Evolutionary conservation across 2,113 vertebrate genomes (phyloP).

Genomic region (Hydropotes inermis): DNA sequence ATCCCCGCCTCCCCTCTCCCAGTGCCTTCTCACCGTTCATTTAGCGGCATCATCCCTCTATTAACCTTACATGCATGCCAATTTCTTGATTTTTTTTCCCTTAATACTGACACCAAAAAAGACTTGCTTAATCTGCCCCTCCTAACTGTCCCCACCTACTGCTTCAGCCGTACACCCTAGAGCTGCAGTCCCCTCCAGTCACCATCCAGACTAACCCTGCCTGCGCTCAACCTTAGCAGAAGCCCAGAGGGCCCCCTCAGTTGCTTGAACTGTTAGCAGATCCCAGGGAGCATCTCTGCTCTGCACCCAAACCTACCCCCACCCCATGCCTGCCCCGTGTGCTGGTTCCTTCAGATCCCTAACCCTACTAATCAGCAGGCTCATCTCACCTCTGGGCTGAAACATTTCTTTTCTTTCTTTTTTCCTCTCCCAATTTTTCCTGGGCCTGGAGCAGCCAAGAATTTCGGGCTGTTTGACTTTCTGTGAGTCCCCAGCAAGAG

Average conservation of each 20-base stretch:
- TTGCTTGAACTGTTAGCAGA: background rate
- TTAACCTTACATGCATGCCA: slow-evolving; percentile 41
- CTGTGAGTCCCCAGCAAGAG: slow-evolving; percentile 83
- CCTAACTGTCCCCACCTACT: background rate
- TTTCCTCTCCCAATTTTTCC: slow-evolving; percentile 77
- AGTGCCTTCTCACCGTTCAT: background rate
- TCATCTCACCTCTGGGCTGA: slow-evolving; percentile 73
- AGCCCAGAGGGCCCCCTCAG: background rate
- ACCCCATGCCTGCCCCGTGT: background rate
- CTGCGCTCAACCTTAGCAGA: background rate
- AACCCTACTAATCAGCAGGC: slow-evolving; percentile 82
- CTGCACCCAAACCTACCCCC: background rate
- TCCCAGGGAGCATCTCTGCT: background rate
- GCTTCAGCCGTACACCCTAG: background rate
- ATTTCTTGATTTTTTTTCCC: background rate
- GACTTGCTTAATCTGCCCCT: background rate
- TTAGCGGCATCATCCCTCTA: background rate
- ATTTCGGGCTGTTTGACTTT: slow-evolving; percentile 91
- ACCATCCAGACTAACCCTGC: background rate
- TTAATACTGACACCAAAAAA: background rate
- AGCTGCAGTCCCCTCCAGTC: background rate
- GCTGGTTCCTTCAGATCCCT: slow-evolving; percentile 59
- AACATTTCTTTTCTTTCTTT: slow-evolving; percentile 84
- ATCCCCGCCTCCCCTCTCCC: background rate
- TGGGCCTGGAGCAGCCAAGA: slow-evolving; percentile 87